Conservation (phyloP, 64 coral and sea anemone species). For the Astreopora myriophthalma region DNA sequence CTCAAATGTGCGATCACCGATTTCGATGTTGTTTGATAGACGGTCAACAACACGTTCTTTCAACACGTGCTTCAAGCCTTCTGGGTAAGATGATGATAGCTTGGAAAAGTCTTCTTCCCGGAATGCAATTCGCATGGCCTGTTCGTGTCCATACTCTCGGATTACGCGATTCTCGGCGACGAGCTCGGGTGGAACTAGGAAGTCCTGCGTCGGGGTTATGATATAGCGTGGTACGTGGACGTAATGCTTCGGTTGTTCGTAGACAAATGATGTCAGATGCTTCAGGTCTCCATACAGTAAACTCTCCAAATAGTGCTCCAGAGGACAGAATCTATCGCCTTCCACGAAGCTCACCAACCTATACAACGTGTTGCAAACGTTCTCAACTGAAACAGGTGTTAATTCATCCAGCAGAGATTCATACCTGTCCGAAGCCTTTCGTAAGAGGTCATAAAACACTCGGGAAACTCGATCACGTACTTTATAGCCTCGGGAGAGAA, state of each 20-base stretch:
- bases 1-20: too few species aligned
- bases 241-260: conserved; percentile 80
- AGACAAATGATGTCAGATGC: conserved; percentile 28
- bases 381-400: neutral
- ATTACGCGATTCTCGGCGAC: conserved; percentile 95
- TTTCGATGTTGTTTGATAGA: conserved; percentile 21
- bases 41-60: conserved; percentile 61
- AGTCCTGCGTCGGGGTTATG: conserved; percentile 82
- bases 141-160: conserved; percentile 68
- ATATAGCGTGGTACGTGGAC: conserved; percentile 81
- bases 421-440: conserved; percentile 25
- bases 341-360: conserved; percentile 57
- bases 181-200: conserved; percentile 72
- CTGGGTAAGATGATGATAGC: conserved; percentile 28
- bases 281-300: conserved; percentile 57
- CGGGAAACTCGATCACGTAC: conserved; percentile 72
- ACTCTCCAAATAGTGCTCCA: conserved; percentile 47
- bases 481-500: conserved; percentile 82
- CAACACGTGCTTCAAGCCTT: conserved; percentile 52
- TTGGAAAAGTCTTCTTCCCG: conserved; percentile 96
- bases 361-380: conserved; percentile 71
- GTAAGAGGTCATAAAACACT: conserved; percentile 73
- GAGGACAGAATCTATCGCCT: conserved; percentile 63
- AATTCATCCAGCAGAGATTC: neutral
- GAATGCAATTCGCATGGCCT: conserved; percentile 81